Evolutionary conservation across 2,888 invertebrate genomes (phyloP), one percentile per base, ranked within the genome.

Genomic region (Athetis lepigone): DNA sequence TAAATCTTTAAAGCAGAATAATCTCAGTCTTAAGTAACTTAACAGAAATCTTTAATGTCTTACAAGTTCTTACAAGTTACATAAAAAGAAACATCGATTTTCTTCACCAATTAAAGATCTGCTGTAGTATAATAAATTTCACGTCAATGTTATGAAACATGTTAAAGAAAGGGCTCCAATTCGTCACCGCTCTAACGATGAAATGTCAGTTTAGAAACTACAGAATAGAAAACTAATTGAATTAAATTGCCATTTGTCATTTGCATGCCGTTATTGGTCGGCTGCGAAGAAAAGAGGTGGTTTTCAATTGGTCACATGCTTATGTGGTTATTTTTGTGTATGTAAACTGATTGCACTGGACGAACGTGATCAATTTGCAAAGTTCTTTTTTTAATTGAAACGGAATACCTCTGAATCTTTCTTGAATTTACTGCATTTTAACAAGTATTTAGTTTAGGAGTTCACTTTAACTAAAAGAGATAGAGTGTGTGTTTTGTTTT

Each of bases 131-230:
- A 37, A 25, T 39, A 56, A 70, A 65, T 47, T 47, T 65, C 51
- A 56, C 59, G 29, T 29, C 39, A 18, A 11, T 36, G 25, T 65
- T 59, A 70, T 33, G 58, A 40, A 50, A 54, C 42, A 42, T 33
- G 2, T 40, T 16, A 36, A 54, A 73, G 72, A 72, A 67, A 73
- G 72, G 73, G 68, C 72, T 62, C 11, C 19, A 39, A 72, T 72
- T 72, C 62, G 68, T 67, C 73, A 73, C 50, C 40, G 43, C 29
- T 59, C 23, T 51, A 51, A 67, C 54, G 54, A 55, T 51, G 19
- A 57, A 72, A 72, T 54, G 73, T 67, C 73, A 58, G 39, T 67
- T 62, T 68, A 73, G 72, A 72, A 73, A 72, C 46, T 68, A 39
- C 16, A 39, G 33, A 18, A 73, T 43, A 43, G 51, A 68, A 72